phyloP scores from a whole-genome alignment of 2,797 vertebrate species.

The Myiotriccus ornatus region DNA sequence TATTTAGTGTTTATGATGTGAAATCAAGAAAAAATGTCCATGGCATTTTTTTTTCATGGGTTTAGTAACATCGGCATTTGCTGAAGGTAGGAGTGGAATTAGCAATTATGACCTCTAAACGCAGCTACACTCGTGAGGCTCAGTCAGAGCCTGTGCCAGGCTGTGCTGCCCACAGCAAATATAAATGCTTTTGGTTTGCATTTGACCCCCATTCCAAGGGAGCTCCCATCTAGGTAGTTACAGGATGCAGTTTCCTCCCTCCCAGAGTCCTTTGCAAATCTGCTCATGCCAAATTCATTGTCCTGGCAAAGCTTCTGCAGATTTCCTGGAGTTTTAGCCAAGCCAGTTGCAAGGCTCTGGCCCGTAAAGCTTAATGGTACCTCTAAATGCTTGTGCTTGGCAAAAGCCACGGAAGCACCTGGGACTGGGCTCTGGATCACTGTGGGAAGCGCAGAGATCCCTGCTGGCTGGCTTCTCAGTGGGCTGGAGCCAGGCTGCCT shows the following conservation, averaged over 20 bases:
- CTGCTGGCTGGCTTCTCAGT: background rate
- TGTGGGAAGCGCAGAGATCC: background rate
- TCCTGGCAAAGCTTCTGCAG: background rate
- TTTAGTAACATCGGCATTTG: background rate
- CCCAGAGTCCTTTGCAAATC: background rate
- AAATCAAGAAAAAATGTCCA: background rate
- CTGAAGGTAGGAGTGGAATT: background rate
- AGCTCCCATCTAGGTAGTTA: background rate
- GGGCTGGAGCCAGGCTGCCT: background rate
- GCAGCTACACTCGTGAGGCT: background rate
- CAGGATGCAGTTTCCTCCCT: background rate
- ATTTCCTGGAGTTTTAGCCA: background rate
- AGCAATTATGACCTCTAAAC: background rate
- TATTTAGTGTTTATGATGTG: background rate
- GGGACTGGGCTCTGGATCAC: background rate
- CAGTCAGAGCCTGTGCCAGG: background rate
- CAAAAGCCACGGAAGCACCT: slow-evolving; percentile 12
- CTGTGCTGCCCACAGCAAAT: background rate
- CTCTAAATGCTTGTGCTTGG: background rate
- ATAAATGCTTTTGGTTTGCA: background rate
- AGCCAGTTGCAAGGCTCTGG: background rate
- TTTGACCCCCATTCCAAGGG: background rate
- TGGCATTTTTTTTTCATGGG: background rate
- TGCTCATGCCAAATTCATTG: background rate
- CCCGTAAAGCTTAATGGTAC: background rate